Conservation (phyloP, 2,888 invertebrate species). For the Drosophila multiciliata region DNA sequence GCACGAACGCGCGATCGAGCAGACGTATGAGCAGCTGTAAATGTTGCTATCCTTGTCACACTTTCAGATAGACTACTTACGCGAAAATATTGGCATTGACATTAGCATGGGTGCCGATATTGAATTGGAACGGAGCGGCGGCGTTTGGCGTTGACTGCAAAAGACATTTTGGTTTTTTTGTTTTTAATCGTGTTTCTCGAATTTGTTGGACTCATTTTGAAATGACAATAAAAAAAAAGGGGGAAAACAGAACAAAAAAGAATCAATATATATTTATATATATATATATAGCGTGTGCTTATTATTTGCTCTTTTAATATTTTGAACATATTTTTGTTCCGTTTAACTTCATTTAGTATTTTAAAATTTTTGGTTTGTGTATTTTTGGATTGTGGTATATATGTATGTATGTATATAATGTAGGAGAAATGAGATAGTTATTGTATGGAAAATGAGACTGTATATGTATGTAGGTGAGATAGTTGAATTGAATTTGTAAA, state of each 20-base stretch:
- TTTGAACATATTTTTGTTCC: constrained; percentile 25
- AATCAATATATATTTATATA: neutral
- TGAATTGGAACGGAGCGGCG: constrained; percentile 84
- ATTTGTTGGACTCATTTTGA: constrained; percentile 19
- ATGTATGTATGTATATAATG: neutral
- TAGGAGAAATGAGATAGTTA: neutral
- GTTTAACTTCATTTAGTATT: constrained; percentile 8
- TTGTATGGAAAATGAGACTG: neutral
- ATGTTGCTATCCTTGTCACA: constrained; percentile 29
- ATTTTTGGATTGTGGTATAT: neutral
- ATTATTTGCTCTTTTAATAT: constrained; percentile 4
- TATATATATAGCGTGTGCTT: neutral
- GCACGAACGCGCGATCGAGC: neutral
- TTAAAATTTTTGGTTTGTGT: neutral
- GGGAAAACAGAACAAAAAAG: neutral
- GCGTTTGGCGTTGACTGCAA: constrained; percentile 84
- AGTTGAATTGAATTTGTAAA: neutral
- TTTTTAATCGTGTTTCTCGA: constrained; percentile 43
- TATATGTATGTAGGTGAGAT: constrained; percentile 1
- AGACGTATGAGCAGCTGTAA: neutral
- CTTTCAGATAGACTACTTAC: constrained; percentile 80
- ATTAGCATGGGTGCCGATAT: constrained; percentile 79
- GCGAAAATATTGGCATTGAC: constrained; percentile 83
- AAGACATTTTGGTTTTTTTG: constrained; percentile 60
- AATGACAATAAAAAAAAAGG: constrained; percentile 1